These are phyloP conservation scores for Bedellia somnulentella DNA, from an alignment of 2,888 invertebrate species.

Conservation along the genomic window DNA sequence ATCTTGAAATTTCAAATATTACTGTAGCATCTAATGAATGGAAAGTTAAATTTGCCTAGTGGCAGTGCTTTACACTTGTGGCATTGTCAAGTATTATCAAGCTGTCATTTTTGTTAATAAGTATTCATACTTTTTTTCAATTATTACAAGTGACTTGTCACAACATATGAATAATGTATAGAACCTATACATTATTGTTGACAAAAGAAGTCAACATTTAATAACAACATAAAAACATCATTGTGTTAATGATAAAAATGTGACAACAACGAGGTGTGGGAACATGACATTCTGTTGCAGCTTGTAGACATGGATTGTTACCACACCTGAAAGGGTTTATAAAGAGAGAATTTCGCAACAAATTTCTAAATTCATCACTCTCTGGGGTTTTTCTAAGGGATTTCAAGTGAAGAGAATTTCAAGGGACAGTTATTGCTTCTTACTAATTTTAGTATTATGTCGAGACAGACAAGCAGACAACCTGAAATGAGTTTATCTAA, in stretches of 20 bases:
- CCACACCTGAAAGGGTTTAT: constrained; percentile 27
- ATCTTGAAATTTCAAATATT: constrained; percentile 15
- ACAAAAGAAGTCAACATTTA: constrained; percentile 6
- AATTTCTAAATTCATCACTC: constrained; percentile 24
- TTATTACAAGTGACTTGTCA: constrained; percentile 18
- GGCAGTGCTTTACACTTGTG: constrained; percentile 47
- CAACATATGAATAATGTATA: constrained; percentile 9
- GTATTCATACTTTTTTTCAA: constrained; percentile 11
- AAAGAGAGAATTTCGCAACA: constrained; percentile 29
- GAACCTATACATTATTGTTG: not conserved
- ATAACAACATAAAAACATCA: not conserved
- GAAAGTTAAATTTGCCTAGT: constrained; percentile 26
- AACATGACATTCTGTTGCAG: constrained; percentile 36
- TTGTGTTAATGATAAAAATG: constrained; percentile 18
- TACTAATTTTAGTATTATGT: constrained; percentile 1
- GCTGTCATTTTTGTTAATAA: constrained; percentile 12
- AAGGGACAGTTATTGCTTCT: constrained; percentile 1
- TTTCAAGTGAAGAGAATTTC: constrained; percentile 51
- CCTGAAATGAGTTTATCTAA: constrained; percentile 1
- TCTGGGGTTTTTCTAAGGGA: constrained; percentile 39
- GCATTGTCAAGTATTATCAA: constrained; percentile 21
- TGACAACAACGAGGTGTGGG: constrained; percentile 37
- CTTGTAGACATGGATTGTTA: constrained; percentile 38
- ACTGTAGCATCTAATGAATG: not conserved
- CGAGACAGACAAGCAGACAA: not conserved